A percentile compares a stretch with the other conserved stretches of the same genome.
phyloP scores from a whole-genome alignment of 2,888 invertebrate genomes.

The Xestia c-nigrum region DNA sequence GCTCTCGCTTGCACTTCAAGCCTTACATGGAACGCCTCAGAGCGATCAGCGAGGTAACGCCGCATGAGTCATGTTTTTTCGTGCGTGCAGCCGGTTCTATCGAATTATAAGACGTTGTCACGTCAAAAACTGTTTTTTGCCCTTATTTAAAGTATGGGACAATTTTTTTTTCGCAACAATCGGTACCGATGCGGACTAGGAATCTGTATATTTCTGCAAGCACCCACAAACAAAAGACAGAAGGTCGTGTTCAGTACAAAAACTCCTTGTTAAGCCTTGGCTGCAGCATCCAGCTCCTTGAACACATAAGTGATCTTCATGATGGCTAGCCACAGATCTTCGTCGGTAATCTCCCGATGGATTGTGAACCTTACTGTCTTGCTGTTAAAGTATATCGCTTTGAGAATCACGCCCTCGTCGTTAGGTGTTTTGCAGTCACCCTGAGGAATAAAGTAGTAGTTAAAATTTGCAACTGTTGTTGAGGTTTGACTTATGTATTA shows the following conservation, averaged over 20 bases:
- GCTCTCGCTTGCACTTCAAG: too few species aligned
- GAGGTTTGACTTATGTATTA: not conserved
- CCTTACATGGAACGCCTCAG: too few species aligned
- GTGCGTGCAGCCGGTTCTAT: too few species aligned
- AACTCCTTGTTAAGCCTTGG: slow-evolving; percentile 13
- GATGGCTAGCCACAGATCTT: slow-evolving; percentile 92
- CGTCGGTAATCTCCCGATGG: slow-evolving; percentile 93
- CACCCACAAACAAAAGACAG: not conserved
- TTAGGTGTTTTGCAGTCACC: slow-evolving; percentile 84
- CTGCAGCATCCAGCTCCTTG: slow-evolving; percentile 89
- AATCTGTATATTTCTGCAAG: not conserved
- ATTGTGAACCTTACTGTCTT: slow-evolving; percentile 92
- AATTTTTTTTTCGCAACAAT: not conserved
- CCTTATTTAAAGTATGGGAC: not conserved
- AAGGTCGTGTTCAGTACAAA: not conserved
- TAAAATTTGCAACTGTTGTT: not conserved
- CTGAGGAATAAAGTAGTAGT: slow-evolving; percentile 62
- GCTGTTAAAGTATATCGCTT: slow-evolving; percentile 90
- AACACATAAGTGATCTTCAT: slow-evolving; percentile 93
- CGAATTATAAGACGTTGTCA: too few species aligned
- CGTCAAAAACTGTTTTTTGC: not conserved
- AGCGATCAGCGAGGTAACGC: too few species aligned
- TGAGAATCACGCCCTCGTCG: slow-evolving; percentile 90
- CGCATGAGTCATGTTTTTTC: too few species aligned
- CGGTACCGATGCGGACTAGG: not conserved